Conservation (phyloP, 2,888 invertebrate species). For the Eupeodes luniger region DNA sequence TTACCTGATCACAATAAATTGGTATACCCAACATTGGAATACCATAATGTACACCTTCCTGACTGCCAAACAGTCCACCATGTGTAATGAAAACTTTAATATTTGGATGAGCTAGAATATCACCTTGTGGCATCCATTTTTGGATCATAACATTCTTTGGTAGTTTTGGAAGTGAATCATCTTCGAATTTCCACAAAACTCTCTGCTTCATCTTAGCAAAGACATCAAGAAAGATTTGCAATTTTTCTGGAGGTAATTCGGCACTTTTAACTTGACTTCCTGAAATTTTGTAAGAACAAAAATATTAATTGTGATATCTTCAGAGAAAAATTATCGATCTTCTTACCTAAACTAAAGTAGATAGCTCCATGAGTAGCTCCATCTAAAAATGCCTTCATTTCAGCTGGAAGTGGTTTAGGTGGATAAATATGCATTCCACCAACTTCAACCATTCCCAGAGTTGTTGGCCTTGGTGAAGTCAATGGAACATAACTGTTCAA, state of each 20-base stretch:
- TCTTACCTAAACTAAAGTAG: conserved; percentile 84
- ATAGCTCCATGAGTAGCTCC: conserved; percentile 84
- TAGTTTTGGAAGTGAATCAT: conserved; percentile 81
- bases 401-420: conserved; percentile 81
- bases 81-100: conserved; percentile 84
- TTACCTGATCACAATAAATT: conserved; percentile 84
- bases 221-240: conserved; percentile 82
- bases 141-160: conserved; percentile 84
- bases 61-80: conserved; percentile 84
- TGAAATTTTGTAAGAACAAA: conserved; percentile 48
- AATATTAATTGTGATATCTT: neutral
- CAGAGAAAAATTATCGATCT: too few species aligned
- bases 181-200: conserved; percentile 85
- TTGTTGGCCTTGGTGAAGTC: conserved; percentile 83
- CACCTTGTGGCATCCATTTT: conserved; percentile 86
- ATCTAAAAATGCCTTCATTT: conserved; percentile 83
- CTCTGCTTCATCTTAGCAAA: conserved; percentile 83
- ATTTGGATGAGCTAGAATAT: conserved; percentile 84
- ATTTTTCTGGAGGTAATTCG: conserved; percentile 83
- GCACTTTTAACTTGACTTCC: conserved; percentile 84
- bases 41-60: conserved; percentile 83
- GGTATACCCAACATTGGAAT: conserved; percentile 85
- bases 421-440: conserved; percentile 86
- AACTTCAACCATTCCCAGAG: conserved; percentile 85
- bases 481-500: conserved; percentile 85